Percentiles rank a stretch among this genome's conserved stretches.
These are phyloP conservation scores for Chrosomus eos DNA, from an alignment of 2,797 vertebrate species.

Conservation along the genomic window DNA sequence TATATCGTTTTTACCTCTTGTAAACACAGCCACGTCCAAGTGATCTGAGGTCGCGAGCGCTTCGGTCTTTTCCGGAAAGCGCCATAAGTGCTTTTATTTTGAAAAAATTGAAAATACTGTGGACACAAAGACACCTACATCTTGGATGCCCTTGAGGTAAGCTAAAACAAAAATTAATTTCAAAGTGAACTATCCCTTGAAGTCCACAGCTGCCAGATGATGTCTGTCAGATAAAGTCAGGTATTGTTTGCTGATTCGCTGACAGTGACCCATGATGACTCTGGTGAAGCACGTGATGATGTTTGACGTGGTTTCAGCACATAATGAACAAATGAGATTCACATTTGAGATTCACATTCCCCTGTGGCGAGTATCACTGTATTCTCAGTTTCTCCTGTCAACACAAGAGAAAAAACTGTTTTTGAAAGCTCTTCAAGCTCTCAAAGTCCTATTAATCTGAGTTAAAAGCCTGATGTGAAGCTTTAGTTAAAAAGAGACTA, in stretches of 20 bases:
- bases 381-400: conserved; percentile 63
- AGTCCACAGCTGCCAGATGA: neutral
- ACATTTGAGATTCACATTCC: conserved; percentile 24
- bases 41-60: no score
- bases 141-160: no score
- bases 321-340: conserved; percentile 35
- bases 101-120: no score
- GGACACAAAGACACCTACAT: no score
- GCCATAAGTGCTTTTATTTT: no score
- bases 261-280: conserved; percentile 23
- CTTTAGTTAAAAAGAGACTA: neutral
- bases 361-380: conserved; percentile 57
- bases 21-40: no score
- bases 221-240: neutral
- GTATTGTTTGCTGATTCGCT: conserved; percentile 35
- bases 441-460: conserved; percentile 68
- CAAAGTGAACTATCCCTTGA: no score
- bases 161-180: no score
- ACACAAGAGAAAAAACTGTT: conserved; percentile 64
- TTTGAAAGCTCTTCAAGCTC: conserved; percentile 63
- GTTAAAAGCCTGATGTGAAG: conserved; percentile 61
- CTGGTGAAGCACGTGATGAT: conserved; percentile 50
- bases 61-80: no score
- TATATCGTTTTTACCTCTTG: no score
- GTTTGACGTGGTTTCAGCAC: conserved; percentile 45